Conservation (phyloP, 2,888 invertebrate genomes). For the Xylota segnis region DNA sequence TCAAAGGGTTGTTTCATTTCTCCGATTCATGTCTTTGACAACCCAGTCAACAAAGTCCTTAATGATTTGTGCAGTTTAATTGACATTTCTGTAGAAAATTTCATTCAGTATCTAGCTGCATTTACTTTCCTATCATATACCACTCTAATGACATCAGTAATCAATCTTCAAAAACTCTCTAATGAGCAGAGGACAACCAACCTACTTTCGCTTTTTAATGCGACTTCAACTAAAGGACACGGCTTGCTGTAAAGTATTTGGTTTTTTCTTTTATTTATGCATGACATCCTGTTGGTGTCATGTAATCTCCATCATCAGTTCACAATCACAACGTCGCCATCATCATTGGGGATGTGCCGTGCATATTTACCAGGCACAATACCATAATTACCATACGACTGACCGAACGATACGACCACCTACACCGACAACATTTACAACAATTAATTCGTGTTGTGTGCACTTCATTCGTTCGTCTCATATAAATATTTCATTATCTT, state of each 20-base stretch:
- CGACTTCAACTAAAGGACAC: neutral
- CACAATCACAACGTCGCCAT: constrained; percentile 16
- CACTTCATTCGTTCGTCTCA: constrained; percentile 33
- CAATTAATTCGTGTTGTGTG: constrained; percentile 50
- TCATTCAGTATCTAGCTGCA: no score
- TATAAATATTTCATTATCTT: constrained; percentile 54
- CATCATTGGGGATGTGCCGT: constrained; percentile 13
- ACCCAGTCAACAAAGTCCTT: no score
- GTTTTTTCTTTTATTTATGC: neutral
- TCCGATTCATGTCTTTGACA: no score
- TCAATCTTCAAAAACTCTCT: neutral
- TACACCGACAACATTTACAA: constrained; percentile 47
- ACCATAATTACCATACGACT: constrained; percentile 34
- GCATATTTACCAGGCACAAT: constrained; percentile 38
- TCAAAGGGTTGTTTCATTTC: no score
- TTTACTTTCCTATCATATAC: no score
- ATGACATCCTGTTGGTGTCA: constrained; percentile 37
- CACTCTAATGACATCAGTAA: neutral
- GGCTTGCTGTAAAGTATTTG: neutral
- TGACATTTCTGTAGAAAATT: no score
- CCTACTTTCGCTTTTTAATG: neutral
- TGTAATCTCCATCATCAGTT: constrained; percentile 41
- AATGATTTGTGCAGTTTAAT: no score
- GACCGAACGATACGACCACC: constrained; percentile 15
- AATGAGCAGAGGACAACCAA: neutral